phyloP scores from a whole-genome alignment of 2,888 invertebrate genomes.

The Perdita meconis region DNA sequence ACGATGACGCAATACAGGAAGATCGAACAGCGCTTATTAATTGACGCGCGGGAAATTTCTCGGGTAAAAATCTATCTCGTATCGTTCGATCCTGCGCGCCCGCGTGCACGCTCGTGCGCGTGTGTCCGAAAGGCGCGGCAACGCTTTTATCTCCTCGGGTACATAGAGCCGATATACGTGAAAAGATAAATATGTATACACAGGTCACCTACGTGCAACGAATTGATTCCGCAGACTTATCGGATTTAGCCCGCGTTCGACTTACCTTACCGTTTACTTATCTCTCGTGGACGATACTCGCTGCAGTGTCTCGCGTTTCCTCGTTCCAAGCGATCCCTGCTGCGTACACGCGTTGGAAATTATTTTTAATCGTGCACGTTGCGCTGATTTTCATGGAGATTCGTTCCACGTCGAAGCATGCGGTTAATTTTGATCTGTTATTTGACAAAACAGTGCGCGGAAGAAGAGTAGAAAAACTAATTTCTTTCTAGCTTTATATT shows the following conservation, averaged over 20 bases:
- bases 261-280: constrained; percentile 54
- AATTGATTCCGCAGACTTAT: constrained; percentile 65
- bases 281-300: constrained; percentile 40
- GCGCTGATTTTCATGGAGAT: too few species aligned
- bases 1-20: neutral
- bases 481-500: too few species aligned
- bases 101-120: constrained; percentile 5
- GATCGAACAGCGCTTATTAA: constrained; percentile 26
- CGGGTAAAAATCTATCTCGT: constrained; percentile 54
- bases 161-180: constrained; percentile 46
- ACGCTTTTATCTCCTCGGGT: constrained; percentile 44
- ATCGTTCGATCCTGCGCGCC: constrained; percentile 35
- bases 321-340: neutral
- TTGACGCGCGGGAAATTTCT: constrained; percentile 37
- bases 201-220: constrained; percentile 54
- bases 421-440: too few species aligned
- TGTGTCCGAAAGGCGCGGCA: constrained; percentile 37
- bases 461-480: too few species aligned
- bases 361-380: neutral
- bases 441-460: too few species aligned
- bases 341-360: constrained; percentile 8
- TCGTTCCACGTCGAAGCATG: too few species aligned
- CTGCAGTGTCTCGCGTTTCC: neutral
- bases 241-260: constrained; percentile 50
- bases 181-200: constrained; percentile 68